A percentile compares a stretch with the other conserved stretches of the same genome.
These are phyloP conservation scores for Puma concolor DNA, from an alignment of 2,113 vertebrate genomes.

Conservation along the genomic window DNA sequence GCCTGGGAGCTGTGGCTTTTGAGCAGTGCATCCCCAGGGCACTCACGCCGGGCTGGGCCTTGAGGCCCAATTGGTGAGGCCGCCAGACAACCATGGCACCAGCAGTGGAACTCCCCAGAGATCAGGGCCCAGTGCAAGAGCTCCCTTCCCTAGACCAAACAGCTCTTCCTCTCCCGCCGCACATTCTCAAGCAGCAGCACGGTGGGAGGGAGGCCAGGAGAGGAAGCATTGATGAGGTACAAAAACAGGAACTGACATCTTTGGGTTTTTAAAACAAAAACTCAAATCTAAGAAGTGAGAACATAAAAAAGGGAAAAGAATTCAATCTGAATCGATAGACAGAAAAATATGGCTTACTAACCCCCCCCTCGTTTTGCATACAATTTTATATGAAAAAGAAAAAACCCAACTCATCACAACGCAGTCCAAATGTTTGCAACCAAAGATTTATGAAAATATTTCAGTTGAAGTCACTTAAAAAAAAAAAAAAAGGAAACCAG, in stretches of 20 bases:
- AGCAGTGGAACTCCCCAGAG: not conserved
- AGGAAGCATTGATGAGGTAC: conserved; percentile 66
- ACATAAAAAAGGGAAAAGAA: conserved; percentile 54
- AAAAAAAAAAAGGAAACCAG: conserved; percentile 66
- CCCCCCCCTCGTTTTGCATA: conserved; percentile 77
- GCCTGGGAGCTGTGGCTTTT: not conserved
- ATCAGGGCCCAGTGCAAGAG: not conserved
- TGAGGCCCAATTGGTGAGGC: not conserved
- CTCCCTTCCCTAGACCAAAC: not conserved
- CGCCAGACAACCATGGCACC: not conserved
- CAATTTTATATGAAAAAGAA: conserved; percentile 72
- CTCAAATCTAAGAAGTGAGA: conserved; percentile 62
- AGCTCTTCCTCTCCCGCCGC: not conserved
- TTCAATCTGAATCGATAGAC: conserved; percentile 76
- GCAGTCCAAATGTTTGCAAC: conserved; percentile 81
- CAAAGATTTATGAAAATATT: conserved; percentile 85
- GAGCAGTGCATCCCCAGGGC: not conserved
- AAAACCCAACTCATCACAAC: conserved; percentile 75
- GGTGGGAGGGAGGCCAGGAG: not conserved
- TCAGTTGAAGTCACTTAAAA: conserved; percentile 83
- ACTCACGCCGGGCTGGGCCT: not conserved
- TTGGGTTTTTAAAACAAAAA: conserved; percentile 77
- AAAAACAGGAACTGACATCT: conserved; percentile 63
- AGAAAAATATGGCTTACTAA: conserved; percentile 86
- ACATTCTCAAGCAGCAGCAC: conserved; percentile 37